Base-by-base conservation (phyloP, 2,888 invertebrate species). In the Ecdyonurus torrentis region DNA sequence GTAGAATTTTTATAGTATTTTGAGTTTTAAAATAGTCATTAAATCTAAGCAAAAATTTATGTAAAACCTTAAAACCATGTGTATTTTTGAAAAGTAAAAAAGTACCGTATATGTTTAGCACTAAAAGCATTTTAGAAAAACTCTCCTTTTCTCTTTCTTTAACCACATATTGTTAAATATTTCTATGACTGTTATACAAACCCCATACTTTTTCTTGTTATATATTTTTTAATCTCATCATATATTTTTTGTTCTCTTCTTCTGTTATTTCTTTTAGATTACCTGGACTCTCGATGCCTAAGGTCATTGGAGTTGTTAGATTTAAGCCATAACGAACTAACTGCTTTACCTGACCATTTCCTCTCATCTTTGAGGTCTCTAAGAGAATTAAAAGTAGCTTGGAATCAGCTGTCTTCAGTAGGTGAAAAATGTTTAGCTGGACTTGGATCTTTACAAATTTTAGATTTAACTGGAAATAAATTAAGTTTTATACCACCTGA, bases 391-490 rank as follows among this genome's bases (percentile, higher is more conserved):
- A 81, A 82, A 72, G 74, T 91, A 62, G 84, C 89, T 74, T 83
- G 88, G 72, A 91, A 91, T 74, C 82, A 83, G 68, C 81, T 91
- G 70, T 82, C 84, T 50, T 81, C 83, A 58, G 80, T 89, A 19
- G 86, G 83, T 3, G 89, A 89, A 72, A 80, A 86, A 60, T 85
- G 89, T 52, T 83, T 91, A 67, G 82, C 81, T 58, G 87, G 87
- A 37, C 76, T 91, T 66, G 79, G 77, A 68, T 80, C 83, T 65
- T 75, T 91, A 67, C 82, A 83, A 71, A 78, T 84, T 61, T 77
- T 92, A 52, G 90, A 91, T 76, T 75, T 91, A 70, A 87, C 89
- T 25, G 86, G 86, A 69, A 92, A 92, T 74, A 82, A 83, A 66
- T 76, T 92, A 68, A 84, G 83, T 52, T 85, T 86, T 7, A 76